These are phyloP conservation scores for Crepidodera aurea DNA, from an alignment of 2,888 invertebrate species.

Conservation along the genomic window DNA sequence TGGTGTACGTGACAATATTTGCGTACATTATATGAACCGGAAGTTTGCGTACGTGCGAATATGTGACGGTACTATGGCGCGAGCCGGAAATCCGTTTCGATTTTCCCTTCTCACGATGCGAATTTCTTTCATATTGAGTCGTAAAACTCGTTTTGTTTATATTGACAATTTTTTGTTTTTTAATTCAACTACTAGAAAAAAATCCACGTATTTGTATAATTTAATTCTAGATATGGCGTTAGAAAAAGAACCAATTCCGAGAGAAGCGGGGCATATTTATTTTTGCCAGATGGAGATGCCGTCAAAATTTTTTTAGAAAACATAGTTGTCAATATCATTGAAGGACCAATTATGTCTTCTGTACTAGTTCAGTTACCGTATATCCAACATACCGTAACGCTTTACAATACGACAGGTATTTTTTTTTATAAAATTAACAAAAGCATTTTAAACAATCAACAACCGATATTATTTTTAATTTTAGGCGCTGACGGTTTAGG, in stretches of 20 bases:
- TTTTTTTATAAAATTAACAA: too few species aligned
- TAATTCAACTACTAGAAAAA: too few species aligned
- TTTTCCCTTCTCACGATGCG: too few species aligned
- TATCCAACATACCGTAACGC: constrained; percentile 70
- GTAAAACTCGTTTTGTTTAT: too few species aligned
- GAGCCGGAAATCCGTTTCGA: too few species aligned
- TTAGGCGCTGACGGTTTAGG: constrained; percentile 68
- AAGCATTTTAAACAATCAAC: neutral
- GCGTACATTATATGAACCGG: too few species aligned
- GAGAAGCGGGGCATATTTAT: constrained; percentile 94
- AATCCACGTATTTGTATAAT: too few species aligned
- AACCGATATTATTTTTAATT: constrained; percentile 6
- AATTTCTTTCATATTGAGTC: too few species aligned
- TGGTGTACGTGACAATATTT: too few species aligned
- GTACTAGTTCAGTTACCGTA: constrained; percentile 77
- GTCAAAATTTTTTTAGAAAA: constrained; percentile 59
- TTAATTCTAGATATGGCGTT: constrained; percentile 71
- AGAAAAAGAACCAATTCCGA: constrained; percentile 65
- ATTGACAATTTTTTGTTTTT: too few species aligned
- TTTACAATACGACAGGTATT: constrained; percentile 70
- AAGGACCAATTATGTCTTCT: constrained; percentile 81
- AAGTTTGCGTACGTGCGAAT: too few species aligned
- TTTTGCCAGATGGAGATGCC: constrained; percentile 88
- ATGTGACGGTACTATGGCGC: too few species aligned
- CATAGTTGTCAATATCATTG: constrained; percentile 68